Conservation (phyloP, 23 tunicate species). For the Trididemnum miniatum region DNA sequence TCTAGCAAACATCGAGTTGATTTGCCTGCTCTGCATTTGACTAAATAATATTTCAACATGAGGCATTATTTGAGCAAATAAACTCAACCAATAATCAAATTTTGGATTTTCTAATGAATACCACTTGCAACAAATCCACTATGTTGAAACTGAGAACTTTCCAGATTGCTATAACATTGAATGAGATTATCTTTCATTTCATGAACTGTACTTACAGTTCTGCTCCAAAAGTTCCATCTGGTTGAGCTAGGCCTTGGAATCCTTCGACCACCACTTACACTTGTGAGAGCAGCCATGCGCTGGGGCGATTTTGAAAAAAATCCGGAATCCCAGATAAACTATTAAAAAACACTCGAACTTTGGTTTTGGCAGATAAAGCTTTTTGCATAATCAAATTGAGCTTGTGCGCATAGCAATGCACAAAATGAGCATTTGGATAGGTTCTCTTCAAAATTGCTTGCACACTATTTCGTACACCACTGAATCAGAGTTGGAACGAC, state of each 20-base stretch:
- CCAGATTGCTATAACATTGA: conserved; percentile 6
- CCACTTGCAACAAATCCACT: conserved; percentile 16
- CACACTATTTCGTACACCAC: neutral
- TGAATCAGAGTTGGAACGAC: too few species aligned
- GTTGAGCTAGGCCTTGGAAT: conserved; percentile 22
- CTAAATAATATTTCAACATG: conserved; percentile 28
- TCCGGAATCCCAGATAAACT: conserved; percentile 6
- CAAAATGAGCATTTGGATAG: neutral
- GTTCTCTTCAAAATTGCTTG: conserved; percentile 22
- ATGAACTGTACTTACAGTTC: conserved; percentile 14
- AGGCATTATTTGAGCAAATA: conserved; percentile 36
- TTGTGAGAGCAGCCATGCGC: conserved; percentile 11
- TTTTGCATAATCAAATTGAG: neutral
- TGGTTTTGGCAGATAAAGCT: conserved; percentile 4
- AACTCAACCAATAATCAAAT: conserved; percentile 21
- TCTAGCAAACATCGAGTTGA: neutral
- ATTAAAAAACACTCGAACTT: conserved; percentile 4
- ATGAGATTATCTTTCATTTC: neutral
- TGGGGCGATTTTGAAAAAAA: conserved; percentile 14
- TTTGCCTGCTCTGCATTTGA: conserved; percentile 16
- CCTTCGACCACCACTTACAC: neutral
- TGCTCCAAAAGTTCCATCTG: conserved; percentile 29
- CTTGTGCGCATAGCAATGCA: conserved; percentile 32
- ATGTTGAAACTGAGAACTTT: neutral
- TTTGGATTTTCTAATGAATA: conserved; percentile 1